Evolutionary conservation across 2,888 invertebrate species (phyloP), one percentile per base, ranked within the genome.

Genomic region (Liopterus haemorrhoidalis): DNA sequence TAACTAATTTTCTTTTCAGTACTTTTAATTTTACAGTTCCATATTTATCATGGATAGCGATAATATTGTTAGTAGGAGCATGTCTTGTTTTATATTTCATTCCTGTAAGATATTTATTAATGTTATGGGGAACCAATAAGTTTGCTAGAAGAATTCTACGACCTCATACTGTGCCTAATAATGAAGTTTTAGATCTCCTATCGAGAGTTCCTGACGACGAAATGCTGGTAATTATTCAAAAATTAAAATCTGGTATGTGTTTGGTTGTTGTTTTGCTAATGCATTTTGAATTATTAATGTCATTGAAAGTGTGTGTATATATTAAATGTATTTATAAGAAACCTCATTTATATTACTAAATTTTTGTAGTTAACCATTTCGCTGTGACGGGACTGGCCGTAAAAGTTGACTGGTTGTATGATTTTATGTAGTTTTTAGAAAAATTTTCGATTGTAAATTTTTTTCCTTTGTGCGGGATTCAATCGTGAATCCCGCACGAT

Each of bases 1-100:
- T n/a, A n/a, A n/a, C n/a, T n/a, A n/a, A n/a, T n/a, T 46, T 59
- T 56, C 57, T 50, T 76, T 79, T 50, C 75, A 94, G 93, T 71
- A 82, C 93, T 48, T 91, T 93, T 72, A 94, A 95, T 70, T 99
- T 96, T 73, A 92, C 94, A 49, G 88, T 95, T 65, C 94, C 96
- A 50, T 96, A 94, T 74, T 72, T 99, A 56, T 94, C 95, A 59
- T 89, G 87, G 73, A 74, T 99, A 67, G 92, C 94, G 12, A 85
- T 95, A 56, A 69, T 84, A 27, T 75, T 90, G 58, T 70, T 93
- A 39, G 65, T 82, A 46, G 72, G 81, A 36, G 88, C 81, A 8
- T 79, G 82, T 56, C 54, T 88, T 39, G 82, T 96, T 6, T 71
- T 97, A 12, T 96, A 94, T 64, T 76, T 85, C 54, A 79, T 99